Base-by-base conservation (phyloP, 2,888 invertebrate species). In the Stenoptilia bipunctidactyla region DNA sequence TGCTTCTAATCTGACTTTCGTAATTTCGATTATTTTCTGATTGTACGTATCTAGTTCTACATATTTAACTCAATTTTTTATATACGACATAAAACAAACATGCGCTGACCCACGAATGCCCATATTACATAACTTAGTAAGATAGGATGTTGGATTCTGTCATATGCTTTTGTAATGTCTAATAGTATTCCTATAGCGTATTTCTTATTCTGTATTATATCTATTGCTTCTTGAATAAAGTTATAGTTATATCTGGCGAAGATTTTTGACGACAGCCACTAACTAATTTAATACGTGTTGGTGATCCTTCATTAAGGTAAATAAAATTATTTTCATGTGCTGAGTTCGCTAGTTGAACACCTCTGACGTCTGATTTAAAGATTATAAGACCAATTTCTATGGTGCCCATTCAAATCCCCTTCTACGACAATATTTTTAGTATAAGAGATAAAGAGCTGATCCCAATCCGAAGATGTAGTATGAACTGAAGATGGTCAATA, bases 321-420 rank as follows among this genome's bases (percentile, higher is more conserved):
- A 37, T 13, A n/a, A 15, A 41, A 9, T 12, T 10, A 39, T 25
- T 27, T 6, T 44, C 41, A 2, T 37, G 1, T 2, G 15, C 12
- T 2, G 37, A n/a, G 13, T 41, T 41, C 1, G 38, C 10, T 13
- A 44, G 1, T 27, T 39, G 37, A 12, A 3, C 25, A 13, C 41
- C 44, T 27, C 39, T 37, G 1, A 27, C 14, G 15, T 44, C 39
- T 5, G 10, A 34, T 39, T 37, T 37, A n/a, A n/a, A n/a, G n/a
- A n/a, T n/a, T n/a, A 27, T 27, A 39, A 2, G 44, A 41, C 44
- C 44, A 41, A n/a, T 15, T 37, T 2, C 34, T 12, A 13, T 44
- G 41, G 15, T 42, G 42, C 5, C 20, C 42, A 14, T 42, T 42
- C n/a, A 42, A 42, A 13, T 42, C 42, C 1, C 42, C 44, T 15